Percentiles rank a stretch among this genome's conserved stretches.
phyloP scores from a whole-genome alignment of 2,888 invertebrate species.

The Cosmopolites sordidus region DNA sequence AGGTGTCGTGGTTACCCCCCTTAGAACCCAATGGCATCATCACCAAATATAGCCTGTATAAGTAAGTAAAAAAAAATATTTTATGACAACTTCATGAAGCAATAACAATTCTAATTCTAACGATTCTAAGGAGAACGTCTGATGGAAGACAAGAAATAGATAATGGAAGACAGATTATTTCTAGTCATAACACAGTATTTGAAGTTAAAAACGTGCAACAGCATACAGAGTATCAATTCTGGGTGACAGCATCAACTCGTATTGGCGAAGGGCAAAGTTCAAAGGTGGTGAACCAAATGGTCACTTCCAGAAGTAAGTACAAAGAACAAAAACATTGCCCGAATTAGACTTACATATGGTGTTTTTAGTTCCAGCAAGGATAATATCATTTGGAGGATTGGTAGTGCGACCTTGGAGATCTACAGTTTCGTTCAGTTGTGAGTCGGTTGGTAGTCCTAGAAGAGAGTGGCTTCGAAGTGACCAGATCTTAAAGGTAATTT shows the following conservation, averaged over 20 bases:
- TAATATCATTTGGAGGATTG: constrained; percentile 66
- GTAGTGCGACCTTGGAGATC: constrained; percentile 65
- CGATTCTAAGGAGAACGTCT: constrained; percentile 52
- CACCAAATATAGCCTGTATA: constrained; percentile 70
- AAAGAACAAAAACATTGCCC: too few relatives aligned
- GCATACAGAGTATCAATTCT: constrained; percentile 71
- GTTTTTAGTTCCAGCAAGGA: constrained; percentile 58
- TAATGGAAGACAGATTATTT: constrained; percentile 62
- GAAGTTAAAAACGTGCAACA: constrained; percentile 65
- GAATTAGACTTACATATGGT: too few relatives aligned
- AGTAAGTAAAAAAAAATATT: too few relatives aligned
- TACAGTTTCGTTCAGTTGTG: constrained; percentile 60
- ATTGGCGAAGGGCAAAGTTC: constrained; percentile 76
- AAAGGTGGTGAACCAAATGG: constrained; percentile 62
- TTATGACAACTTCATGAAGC: too few relatives aligned
- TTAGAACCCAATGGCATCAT: constrained; percentile 71
- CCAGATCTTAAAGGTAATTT: constrained; percentile 50
- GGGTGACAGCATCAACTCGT: constrained; percentile 72
- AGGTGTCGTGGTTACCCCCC: constrained; percentile 76
- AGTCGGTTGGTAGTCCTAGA: constrained; percentile 62
- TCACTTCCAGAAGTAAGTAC: constrained; percentile 55
- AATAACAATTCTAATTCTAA: too few relatives aligned
- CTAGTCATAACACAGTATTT: constrained; percentile 60
- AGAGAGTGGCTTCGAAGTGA: constrained; percentile 63
- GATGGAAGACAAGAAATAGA: constrained; percentile 66